Conservation (phyloP, 2,113 vertebrate species). For the Ictalurus punctatus region DNA sequence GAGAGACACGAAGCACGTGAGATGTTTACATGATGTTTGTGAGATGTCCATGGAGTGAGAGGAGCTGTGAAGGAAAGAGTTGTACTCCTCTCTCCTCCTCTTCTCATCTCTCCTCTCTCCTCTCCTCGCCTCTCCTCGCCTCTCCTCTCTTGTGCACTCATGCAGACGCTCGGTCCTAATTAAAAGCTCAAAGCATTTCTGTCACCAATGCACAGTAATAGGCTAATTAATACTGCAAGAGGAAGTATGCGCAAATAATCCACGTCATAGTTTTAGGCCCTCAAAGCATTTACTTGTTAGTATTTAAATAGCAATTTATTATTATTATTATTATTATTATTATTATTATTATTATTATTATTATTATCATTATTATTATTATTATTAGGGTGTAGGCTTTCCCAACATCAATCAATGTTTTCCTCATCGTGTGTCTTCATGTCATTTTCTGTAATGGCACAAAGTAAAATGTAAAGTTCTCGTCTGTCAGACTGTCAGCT, state of each 20-base stretch:
- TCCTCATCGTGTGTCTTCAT: constrained; percentile 7
- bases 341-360: constrained; percentile 19
- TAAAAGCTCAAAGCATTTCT: constrained; percentile 80
- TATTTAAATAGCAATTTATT: constrained; percentile 50
- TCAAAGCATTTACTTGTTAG: constrained; percentile 65
- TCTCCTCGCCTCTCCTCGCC: constrained; percentile 64
- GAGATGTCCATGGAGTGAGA: constrained; percentile 61
- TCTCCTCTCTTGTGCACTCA: constrained; percentile 75
- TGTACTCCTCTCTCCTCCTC: constrained; percentile 60
- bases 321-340: constrained; percentile 12
- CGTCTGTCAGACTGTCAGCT: constrained; percentile 4
- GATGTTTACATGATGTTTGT: constrained; percentile 11
- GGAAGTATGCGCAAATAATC: constrained; percentile 74
- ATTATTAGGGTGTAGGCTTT: constrained; percentile 2
- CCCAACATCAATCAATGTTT: not conserved
- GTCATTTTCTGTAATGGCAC: constrained; percentile 23
- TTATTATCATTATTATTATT: constrained; percentile 37
- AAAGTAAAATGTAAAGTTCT: constrained; percentile 24
- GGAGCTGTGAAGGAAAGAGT: constrained; percentile 63
- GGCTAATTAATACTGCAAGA: constrained; percentile 77
- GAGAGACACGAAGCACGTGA: not conserved
- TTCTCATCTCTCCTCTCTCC: constrained; percentile 63
- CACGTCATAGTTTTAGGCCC: constrained; percentile 68
- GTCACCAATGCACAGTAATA: constrained; percentile 79
- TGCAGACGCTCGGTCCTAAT: constrained; percentile 78